Conservation (phyloP, 2,888 invertebrate species). For the Patella ulyssiponensis region DNA sequence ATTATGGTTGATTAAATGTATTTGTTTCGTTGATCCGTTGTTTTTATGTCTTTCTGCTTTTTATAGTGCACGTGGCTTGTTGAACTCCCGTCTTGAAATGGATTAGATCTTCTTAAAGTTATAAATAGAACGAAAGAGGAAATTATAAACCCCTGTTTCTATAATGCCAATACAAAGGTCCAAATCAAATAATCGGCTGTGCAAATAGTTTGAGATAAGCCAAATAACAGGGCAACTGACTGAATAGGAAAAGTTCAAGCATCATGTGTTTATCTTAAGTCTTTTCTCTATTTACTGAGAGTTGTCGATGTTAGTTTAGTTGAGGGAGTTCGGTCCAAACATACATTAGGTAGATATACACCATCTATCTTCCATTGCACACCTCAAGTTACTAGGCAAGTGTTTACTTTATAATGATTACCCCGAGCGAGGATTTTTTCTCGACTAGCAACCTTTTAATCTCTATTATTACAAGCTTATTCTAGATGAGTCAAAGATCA, state of each 20-base stretch:
- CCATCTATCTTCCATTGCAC: neutral
- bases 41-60: too few species aligned
- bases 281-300: neutral
- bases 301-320: neutral
- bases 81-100: too few species aligned
- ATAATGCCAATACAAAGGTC: neutral
- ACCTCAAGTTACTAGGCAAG: neutral
- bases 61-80: too few species aligned
- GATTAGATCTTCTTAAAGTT: too few species aligned
- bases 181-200: neutral
- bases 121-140: neutral
- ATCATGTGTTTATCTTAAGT: neutral
- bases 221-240: neutral
- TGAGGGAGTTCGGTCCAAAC: slow-evolving; percentile 4
- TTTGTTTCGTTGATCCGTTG: too few species aligned
- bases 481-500: neutral
- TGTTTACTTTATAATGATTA: slow-evolving; percentile 1
- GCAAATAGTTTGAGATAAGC: slow-evolving; percentile 2
- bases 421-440: slow-evolving; percentile 1
- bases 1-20: too few species aligned
- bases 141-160: slow-evolving; percentile 5
- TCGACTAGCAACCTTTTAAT: neutral
- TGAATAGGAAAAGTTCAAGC: slow-evolving; percentile 9
- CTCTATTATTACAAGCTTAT: slow-evolving; percentile 1
- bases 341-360: slow-evolving; percentile 9